These are phyloP conservation scores for Chironomus riparius DNA, from an alignment of 2,888 invertebrate genomes.

Conservation along the genomic window DNA sequence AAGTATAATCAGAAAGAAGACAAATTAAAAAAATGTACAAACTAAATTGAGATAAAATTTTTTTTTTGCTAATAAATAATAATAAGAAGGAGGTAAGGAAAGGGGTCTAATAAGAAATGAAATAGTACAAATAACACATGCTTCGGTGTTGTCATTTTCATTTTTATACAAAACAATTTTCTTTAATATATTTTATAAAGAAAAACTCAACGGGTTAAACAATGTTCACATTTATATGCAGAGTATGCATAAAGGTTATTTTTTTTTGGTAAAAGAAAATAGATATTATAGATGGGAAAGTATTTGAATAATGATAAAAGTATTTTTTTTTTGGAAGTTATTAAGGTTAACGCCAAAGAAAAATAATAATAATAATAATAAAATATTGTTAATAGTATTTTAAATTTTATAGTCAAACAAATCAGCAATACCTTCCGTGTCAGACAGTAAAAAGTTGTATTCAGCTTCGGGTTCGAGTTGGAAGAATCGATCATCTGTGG, in stretches of 20 bases:
- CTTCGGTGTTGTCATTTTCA: not conserved
- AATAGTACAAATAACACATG: not conserved
- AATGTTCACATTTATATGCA: not conserved
- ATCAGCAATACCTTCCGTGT: slow-evolving; percentile 85
- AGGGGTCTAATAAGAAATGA: not conserved
- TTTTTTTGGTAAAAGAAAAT: not conserved
- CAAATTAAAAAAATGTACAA: not conserved
- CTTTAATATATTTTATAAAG: not conserved
- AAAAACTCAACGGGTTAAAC: not conserved
- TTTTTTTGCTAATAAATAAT: not conserved
- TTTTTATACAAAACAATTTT: too few species aligned
- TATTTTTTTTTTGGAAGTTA: not conserved
- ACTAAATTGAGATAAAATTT: not conserved
- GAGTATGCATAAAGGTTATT: too few species aligned
- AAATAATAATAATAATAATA: not conserved
- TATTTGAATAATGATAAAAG: not conserved
- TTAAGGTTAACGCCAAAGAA: not conserved
- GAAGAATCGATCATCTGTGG: slow-evolving; percentile 53
- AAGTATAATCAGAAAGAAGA: not conserved
- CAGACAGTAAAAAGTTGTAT: slow-evolving; percentile 87
- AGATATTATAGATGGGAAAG: not conserved
- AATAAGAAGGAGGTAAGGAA: not conserved
- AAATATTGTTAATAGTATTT: not conserved
- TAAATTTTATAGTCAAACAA: slow-evolving; percentile 61
- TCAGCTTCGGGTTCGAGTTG: slow-evolving; percentile 73